These are phyloP conservation scores for Piprites chloris DNA, from an alignment of 2,113 vertebrate genomes.

Conservation along the genomic window DNA sequence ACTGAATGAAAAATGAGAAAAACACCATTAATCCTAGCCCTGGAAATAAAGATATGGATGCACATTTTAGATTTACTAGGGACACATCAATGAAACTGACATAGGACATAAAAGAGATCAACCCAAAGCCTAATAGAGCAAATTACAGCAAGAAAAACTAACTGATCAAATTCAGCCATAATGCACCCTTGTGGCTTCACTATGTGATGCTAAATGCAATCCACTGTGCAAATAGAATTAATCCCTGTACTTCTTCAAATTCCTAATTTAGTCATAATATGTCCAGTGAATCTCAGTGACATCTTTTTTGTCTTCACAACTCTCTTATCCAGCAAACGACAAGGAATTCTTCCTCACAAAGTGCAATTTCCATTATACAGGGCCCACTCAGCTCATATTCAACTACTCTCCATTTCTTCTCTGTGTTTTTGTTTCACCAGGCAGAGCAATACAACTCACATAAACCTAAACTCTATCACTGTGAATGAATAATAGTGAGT, in stretches of 20 bases:
- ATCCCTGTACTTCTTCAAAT: neutral
- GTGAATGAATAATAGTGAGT: neutral
- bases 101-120: neutral
- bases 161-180: neutral
- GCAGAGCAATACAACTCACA: neutral
- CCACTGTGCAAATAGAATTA: neutral
- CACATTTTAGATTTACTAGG: neutral
- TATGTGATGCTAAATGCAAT: neutral
- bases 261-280: neutral
- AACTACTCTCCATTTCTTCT: neutral
- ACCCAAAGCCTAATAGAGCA: neutral
- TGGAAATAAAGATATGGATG: neutral
- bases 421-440: neutral
- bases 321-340: neutral
- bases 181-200: neutral
- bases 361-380: neutral
- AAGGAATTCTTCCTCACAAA: neutral
- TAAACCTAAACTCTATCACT: neutral
- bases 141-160: neutral
- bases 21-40: accelerated
- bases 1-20: neutral
- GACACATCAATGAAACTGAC: neutral
- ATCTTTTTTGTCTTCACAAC: neutral
- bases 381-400: neutral
- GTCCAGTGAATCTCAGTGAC: neutral